phyloP scores from a whole-genome alignment of 1,140 invertebrate genomes.

The Kradibia gibbosae region DNA sequence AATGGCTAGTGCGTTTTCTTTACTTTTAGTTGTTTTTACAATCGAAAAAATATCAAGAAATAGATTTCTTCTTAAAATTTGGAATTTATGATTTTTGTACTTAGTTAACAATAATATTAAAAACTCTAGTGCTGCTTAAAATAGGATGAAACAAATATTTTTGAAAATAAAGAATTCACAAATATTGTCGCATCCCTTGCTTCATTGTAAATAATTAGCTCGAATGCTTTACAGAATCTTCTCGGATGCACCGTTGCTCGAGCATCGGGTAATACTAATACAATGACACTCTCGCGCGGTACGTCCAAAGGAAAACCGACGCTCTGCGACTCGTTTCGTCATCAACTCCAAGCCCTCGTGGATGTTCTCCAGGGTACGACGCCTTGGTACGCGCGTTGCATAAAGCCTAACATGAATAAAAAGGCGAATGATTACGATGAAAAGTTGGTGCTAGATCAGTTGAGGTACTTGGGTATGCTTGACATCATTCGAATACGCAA shows the following conservation, averaged over 20 bases:
- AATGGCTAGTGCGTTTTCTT: too few species aligned
- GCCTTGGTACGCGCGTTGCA: constrained; percentile 96
- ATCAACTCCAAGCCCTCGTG: constrained; percentile 91
- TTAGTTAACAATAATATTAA: too few species aligned
- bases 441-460: constrained; percentile 88
- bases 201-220: neutral
- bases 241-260: constrained; percentile 65
- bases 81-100: too few species aligned
- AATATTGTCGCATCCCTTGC: too few species aligned
- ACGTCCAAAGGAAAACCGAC: constrained; percentile 94
- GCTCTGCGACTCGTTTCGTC: constrained; percentile 92
- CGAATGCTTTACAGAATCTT: constrained; percentile 64
- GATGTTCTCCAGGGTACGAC: constrained; percentile 93
- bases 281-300: constrained; percentile 87
- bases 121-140: too few species aligned
- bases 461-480: constrained; percentile 95
- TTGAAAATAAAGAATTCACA: too few species aligned
- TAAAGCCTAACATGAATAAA: constrained; percentile 94
- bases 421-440: constrained; percentile 87
- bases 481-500: constrained; percentile 95
- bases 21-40: too few species aligned
- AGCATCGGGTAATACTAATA: constrained; percentile 73
- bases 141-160: too few species aligned
- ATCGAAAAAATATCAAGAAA: too few species aligned
- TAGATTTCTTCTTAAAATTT: too few species aligned